Conservation (phyloP, 1,140 invertebrate species). For the Globodera ellingtonae region DNA sequence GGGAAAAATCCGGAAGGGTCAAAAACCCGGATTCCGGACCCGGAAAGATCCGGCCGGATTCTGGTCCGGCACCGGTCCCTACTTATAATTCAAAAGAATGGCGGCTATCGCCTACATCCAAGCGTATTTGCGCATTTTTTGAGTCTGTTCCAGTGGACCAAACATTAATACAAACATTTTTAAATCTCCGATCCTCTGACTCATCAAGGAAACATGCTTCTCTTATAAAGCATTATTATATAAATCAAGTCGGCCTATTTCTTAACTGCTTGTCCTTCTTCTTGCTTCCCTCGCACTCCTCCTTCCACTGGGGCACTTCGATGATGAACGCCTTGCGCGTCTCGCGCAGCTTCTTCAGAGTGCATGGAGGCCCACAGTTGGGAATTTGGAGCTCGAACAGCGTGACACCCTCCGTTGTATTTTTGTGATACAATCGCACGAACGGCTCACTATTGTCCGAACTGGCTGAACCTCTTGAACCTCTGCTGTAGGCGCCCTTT, state of each 20-base stretch:
- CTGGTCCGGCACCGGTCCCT: too few relatives aligned
- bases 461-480: neutral
- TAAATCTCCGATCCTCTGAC: too few relatives aligned
- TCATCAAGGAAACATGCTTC: too few relatives aligned
- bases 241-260: neutral
- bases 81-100: too few relatives aligned
- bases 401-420: neutral
- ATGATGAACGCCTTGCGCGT: slow-evolving; percentile 3
- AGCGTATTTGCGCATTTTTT: too few relatives aligned
- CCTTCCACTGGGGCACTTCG: neutral
- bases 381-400: slow-evolving; percentile 13
- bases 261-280: neutral
- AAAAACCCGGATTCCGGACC: too few relatives aligned
- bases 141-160: too few relatives aligned
- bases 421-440: slow-evolving; percentile 20
- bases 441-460: neutral
- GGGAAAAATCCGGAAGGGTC: too few relatives aligned
- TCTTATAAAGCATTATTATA: too few relatives aligned
- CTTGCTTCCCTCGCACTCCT: slow-evolving; percentile 5
- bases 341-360: slow-evolving; percentile 7
- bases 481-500: neutral
- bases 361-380: slow-evolving; percentile 2
- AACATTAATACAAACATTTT: too few relatives aligned
- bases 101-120: too few relatives aligned
- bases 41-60: too few relatives aligned